These are phyloP conservation scores for Bothrops alternatus DNA, from an alignment of 2,797 vertebrate genomes.

Conservation along the genomic window DNA sequence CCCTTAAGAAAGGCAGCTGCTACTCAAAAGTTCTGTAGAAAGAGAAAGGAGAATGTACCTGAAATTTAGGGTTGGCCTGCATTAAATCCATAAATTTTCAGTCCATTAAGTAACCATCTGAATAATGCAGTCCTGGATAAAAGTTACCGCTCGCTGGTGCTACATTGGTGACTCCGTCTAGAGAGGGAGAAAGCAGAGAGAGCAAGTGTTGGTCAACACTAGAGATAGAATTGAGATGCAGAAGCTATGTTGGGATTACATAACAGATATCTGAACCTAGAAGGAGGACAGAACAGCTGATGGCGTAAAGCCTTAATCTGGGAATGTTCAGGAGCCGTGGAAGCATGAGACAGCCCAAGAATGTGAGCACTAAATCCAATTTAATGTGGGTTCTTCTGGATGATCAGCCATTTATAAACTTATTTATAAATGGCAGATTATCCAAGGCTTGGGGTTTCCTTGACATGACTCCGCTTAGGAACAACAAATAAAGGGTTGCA, in stretches of 20 bases:
- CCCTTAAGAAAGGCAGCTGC: background rate
- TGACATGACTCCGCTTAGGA: background rate
- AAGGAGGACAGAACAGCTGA: slow-evolving; percentile 47
- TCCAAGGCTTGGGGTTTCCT: background rate
- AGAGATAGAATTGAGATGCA: slow-evolving; percentile 11
- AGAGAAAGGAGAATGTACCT: background rate
- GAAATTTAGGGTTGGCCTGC: background rate
- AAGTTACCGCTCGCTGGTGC: background rate
- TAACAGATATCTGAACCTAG: slow-evolving; percentile 49
- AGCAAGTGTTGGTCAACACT: background rate
- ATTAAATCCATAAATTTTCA: background rate
- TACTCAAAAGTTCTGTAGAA: background rate
- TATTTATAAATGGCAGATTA: background rate
- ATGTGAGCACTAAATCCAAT: background rate
- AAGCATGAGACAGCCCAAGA: background rate
- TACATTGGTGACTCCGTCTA: background rate
- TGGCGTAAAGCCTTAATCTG: slow-evolving; percentile 29
- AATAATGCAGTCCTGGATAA: background rate
- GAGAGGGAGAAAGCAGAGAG: background rate
- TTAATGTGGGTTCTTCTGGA: slow-evolving; percentile 15
- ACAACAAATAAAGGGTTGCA: background rate
- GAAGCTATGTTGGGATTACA: slow-evolving; percentile 16
- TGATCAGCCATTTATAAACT: slow-evolving; percentile 16
- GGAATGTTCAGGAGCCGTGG: background rate
- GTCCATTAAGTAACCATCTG: background rate